These are phyloP conservation scores for Leptarthrus brevirostris DNA, from an alignment of 2,888 invertebrate genomes.

Conservation along the genomic window DNA sequence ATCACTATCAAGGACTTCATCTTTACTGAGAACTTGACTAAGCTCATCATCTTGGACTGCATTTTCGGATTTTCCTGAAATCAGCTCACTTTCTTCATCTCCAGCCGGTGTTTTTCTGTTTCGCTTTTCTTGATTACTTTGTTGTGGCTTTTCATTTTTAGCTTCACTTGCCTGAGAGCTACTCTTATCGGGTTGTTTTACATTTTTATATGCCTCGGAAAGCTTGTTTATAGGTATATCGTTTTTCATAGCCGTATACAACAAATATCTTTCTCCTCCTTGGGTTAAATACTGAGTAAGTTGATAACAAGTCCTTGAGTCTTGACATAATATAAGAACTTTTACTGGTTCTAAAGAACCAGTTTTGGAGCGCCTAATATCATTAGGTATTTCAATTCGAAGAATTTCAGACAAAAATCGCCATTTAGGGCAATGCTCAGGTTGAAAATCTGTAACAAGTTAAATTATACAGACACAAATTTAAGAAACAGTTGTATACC, in stretches of 20 bases:
- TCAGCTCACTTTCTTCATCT: conserved; percentile 29
- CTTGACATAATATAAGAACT: conserved; percentile 86
- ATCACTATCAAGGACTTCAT: conserved; percentile 65
- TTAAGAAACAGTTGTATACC: too few species aligned
- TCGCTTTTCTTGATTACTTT: conserved; percentile 52
- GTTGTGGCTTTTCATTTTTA: conserved; percentile 59
- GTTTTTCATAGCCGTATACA: conserved; percentile 72
- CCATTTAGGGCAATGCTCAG: conserved; percentile 94
- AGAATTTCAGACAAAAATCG: conserved; percentile 83
- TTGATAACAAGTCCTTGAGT: conserved; percentile 84
- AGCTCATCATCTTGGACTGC: conserved; percentile 59
- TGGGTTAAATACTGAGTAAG: conserved; percentile 76
- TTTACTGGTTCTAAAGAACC: conserved; percentile 68
- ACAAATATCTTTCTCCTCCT: conserved; percentile 74
- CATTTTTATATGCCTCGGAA: conserved; percentile 68
- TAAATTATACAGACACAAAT: conserved; percentile 16
- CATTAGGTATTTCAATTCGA: conserved; percentile 81
- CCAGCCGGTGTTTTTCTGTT: conserved; percentile 28
- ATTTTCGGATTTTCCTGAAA: conserved; percentile 31
- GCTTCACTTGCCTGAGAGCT: conserved; percentile 47
- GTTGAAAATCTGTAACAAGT: conserved; percentile 74
- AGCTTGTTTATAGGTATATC: conserved; percentile 72
- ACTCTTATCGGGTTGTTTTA: conserved; percentile 60
- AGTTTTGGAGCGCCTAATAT: conserved; percentile 70
- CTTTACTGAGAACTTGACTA: conserved; percentile 60